Conservation (phyloP, 2,113 vertebrate genomes). For the Cryptomyrus ogoouensis region DNA sequence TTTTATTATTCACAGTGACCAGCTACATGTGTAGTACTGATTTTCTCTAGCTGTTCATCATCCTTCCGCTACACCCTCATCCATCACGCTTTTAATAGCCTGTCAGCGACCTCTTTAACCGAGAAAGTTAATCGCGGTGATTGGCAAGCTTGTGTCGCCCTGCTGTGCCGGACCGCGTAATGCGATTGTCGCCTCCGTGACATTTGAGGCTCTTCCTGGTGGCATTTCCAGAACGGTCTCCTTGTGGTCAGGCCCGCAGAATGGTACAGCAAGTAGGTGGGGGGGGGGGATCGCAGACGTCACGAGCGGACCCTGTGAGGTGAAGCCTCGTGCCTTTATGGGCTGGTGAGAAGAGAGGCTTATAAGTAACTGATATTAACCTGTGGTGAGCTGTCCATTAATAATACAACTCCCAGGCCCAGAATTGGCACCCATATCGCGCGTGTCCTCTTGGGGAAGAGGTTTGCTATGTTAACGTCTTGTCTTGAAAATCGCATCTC, state of each 20-base stretch:
- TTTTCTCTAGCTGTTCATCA: neutral
- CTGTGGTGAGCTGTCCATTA: neutral
- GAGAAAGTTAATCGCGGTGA: neutral
- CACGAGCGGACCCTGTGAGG: neutral
- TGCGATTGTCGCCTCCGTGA: neutral
- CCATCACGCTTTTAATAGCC: neutral
- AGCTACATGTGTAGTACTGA: neutral
- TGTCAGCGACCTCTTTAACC: neutral
- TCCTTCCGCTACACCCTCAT: neutral
- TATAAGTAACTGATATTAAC: neutral
- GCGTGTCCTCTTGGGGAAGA: neutral
- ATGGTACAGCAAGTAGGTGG: neutral
- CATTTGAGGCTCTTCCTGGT: neutral
- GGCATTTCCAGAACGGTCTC: neutral
- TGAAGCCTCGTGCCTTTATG: neutral
- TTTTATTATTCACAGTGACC: neutral
- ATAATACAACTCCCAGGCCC: neutral
- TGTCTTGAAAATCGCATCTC: neutral
- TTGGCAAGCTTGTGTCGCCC: neutral
- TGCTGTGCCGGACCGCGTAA: neutral
- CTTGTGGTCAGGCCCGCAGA: neutral
- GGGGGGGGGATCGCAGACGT: neutral
- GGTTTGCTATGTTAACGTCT: neutral
- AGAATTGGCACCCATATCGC: neutral
- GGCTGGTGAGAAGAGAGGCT: neutral